Evolutionary conservation across 2,888 invertebrate genomes (phyloP).

Genomic region (Hypselothyrea guttata): DNA sequence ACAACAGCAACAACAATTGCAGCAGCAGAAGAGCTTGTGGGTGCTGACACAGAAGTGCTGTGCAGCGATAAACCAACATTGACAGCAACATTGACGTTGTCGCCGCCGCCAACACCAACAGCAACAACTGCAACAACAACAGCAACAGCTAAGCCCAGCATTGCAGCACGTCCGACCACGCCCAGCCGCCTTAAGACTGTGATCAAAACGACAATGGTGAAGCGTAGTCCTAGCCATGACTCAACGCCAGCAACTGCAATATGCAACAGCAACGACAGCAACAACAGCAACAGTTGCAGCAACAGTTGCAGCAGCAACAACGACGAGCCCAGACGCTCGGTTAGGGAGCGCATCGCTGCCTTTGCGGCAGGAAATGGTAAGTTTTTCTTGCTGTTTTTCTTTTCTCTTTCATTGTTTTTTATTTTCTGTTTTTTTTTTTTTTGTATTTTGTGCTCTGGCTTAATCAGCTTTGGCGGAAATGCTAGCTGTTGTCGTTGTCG

Average conservation of each 20-base stretch:
- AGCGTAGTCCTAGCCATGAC: constrained; percentile 80
- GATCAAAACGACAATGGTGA: constrained; percentile 81
- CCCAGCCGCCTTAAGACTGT: constrained; percentile 80
- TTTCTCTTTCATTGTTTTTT: constrained; percentile 2
- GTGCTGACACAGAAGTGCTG: constrained; percentile 69
- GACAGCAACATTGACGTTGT: constrained; percentile 49
- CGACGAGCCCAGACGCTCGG: constrained; percentile 67
- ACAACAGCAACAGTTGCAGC: constrained; percentile 45
- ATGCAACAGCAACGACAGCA: constrained; percentile 57
- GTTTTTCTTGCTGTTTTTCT: constrained; percentile 45
- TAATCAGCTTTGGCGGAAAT: constrained; percentile 73
- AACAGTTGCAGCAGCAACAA: constrained; percentile 31
- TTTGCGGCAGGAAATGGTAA: constrained; percentile 80
- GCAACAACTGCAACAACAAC: constrained; percentile 32
- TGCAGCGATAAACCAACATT: constrained; percentile 73
- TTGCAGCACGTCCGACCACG: constrained; percentile 74
- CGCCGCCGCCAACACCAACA: constrained; percentile 30
- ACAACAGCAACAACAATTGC: constrained; percentile 30
- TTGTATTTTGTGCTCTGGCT: constrained; percentile 17
- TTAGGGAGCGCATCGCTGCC: constrained; percentile 80
- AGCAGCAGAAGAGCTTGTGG: constrained; percentile 59
- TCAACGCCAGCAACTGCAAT: constrained; percentile 61
- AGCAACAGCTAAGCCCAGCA: constrained; percentile 68
- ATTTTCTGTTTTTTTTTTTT: constrained; percentile 14
- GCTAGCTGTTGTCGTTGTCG: constrained; percentile 40